Evolutionary conservation across 2,888 invertebrate genomes (phyloP), one percentile per base, ranked within the genome.

Genomic region (Leucania comma): DNA sequence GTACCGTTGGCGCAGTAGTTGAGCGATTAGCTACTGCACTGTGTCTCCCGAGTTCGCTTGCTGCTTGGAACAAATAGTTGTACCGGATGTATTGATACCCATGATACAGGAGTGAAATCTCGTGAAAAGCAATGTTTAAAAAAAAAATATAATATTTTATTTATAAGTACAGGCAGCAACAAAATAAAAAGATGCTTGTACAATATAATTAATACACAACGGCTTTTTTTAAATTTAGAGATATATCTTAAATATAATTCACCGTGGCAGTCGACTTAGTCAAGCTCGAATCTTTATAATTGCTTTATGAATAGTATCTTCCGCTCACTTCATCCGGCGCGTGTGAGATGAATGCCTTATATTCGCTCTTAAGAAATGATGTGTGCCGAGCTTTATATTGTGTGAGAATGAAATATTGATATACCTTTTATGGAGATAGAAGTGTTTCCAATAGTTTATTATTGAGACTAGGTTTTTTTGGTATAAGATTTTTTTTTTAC

Each of bases 221-320:
- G n/a, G n/a, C n/a, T 9, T 50, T 22, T 20, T 9, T 50, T 50
- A 20, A 54, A 29, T 10, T 10, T n/a, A 20, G 8, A 50, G 50
- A 48, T 29, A 6, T 29, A 0, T 38, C 3, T 29, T 12, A 53
- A 50, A 53, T 51, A 22, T 80, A 46, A 68, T 63, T 75, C 20
- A 48, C 9, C 14, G 26, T 69, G 38, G 29, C 51, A 29, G 12
- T 38, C 42, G 22, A 51, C 64, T 59, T 65, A 46, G 71, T 61
- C 58, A 71, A 58, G 42, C 50, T 61, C 58, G 59, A 56, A 20
- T 76, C 42, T 68, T 67, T 66, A 66, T 77, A 60, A 72, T 77
- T 72, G 72, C 24, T 72, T 67, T 78, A 75, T 84, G 82, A 84
- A 85, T 84, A 56, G 73, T 26, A 57, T 65, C 83, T 76, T 85